Base-by-base conservation (phyloP, 1,140 invertebrate species). In the Diabrotica virgifera region DNA sequence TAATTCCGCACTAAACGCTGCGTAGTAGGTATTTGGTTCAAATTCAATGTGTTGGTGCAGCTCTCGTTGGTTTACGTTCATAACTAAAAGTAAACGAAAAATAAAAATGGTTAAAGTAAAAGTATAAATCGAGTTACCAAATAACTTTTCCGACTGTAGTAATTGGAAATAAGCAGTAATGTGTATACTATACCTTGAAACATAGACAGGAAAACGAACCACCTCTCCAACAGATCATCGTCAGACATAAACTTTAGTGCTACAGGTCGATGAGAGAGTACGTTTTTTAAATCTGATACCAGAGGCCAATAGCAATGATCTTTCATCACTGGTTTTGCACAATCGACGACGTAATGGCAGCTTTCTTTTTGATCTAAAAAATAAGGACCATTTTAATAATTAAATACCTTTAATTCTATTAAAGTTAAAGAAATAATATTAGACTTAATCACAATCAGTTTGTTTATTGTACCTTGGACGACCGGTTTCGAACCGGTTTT, bases 261-360 rank as follows among this genome's bases (percentile, higher is more conserved):
- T 12, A 98, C 93, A 9, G 90, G 91, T 69, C 89, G 85, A 79
- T 98, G 96, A 0, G 94, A 95, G 1, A 99, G 82, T n/a, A 98
- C 91, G 80, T 98, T 98, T 76, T 97, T 98, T 46, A 99, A 86
- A 83, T 99, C 96, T 0, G 94, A 97, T 46, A 98, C 94, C 5
- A 98, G 82, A 9, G 96, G 95, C 96, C 96, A 98, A 81, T 97
- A 98, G 81, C 95, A 97, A 80, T 98, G 96, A 75, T 97, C 93
- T 79, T 95, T 96, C 93, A 98, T 97, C 5, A 97, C 91, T 68
- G 90, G 85, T 67, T 90, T 85, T 10, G 87, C 90, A 78, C 95
- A 98, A 75, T 97, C 94, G 6, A 98, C 95, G n/a, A 98, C 95
- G 72, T 86, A 87, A 77, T 96, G 93, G 71, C 88, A 89, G 79